Evolutionary conservation across 2,113 vertebrate genomes (phyloP), one percentile per base, ranked within the genome.

Genomic region (Setophaga kirtlandii): DNA sequence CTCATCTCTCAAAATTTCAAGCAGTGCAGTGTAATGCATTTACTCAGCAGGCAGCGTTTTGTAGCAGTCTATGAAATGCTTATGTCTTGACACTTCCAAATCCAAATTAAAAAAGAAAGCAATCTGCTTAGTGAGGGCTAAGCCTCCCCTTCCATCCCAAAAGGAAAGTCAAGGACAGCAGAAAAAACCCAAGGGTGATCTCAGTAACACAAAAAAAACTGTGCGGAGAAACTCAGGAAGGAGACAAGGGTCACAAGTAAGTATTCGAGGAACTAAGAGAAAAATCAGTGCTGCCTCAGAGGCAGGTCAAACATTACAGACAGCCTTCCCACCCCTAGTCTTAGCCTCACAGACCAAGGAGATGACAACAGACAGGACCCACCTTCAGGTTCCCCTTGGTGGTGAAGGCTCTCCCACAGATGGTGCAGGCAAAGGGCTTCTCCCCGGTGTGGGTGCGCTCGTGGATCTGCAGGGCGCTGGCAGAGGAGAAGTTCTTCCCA

Each of bases 341-440:
- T 8, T 39, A 44, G 30, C 10, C 44, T 37, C 33, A 37, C 11
- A 1, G 3, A 27, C 11, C 42, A 24, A 63, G 42, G 18, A 4
- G 21, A 63, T 13, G 24, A 44, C 50, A 46, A 6, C 6, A 28
- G 31, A 9, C 35, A 73, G 1, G 0, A n/a, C 56, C 82, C 96
- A 99, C 99, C 98, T 99, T 99, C 25, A 99, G 97, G 95, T 99
- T 99, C 91, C 99, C 99, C 76, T 99, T 99, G 8, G 99, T 99
- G 85, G 99, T 99, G 53, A 99, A 99, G 20, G 99, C 99, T 73
- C 99, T 98, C 71, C 99, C 99, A 59, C 99, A 99, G 74, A 99
- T 98, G 92, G 98, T 99, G 93, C 99, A 99, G 42, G 98, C 99
- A 37, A 99, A 99, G 0, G 99, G 99, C 97, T 99, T 99, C 97